Percentiles rank a stretch among this genome's conserved stretches.
phyloP scores from a whole-genome alignment of 2,113 vertebrate genomes.

The Oryctolagus cuniculus region mOryCun1.1 NC_091441.1:87443501-87444000 shows the following conservation, averaged over 20 bases:
- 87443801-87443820: neutral
- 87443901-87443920: constrained; percentile 55
- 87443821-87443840: neutral
- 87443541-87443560: constrained; percentile 47
- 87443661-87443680: neutral
- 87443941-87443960: constrained; percentile 10
- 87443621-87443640: constrained; percentile 10
- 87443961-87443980: neutral
- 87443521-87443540: constrained; percentile 79
- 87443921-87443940: constrained; percentile 22
- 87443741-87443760: neutral
- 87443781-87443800: neutral
- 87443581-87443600: constrained; percentile 60
- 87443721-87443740: neutral
- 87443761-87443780: neutral
- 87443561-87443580: constrained; percentile 47
- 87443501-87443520: constrained; percentile 60
- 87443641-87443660: neutral
- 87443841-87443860: neutral
- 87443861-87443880: constrained; percentile 39
- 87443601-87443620: constrained; percentile 36
- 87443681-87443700: neutral
- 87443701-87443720: neutral
- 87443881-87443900: neutral
- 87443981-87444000: constrained; percentile 61